A percentile compares a stretch with the other conserved stretches of the same genome.
phyloP scores from a whole-genome alignment of 92 coral and sea anemone genomes.

The Umimayanthus chanpuru region DNA sequence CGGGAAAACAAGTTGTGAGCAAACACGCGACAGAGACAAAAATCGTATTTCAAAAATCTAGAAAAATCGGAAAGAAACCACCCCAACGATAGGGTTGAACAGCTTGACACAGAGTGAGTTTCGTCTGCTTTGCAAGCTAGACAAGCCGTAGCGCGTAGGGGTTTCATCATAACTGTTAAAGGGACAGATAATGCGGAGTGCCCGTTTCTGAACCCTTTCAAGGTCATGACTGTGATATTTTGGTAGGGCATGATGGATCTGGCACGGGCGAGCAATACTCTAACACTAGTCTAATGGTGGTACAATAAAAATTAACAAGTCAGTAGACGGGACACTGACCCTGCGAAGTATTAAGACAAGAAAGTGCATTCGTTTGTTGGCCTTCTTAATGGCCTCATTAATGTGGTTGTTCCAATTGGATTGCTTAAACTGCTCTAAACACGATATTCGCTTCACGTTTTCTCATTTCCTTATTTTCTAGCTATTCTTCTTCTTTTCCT shows the following conservation, averaged over 20 bases:
- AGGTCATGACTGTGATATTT: neutral
- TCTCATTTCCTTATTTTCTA: no score
- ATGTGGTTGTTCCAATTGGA: no score
- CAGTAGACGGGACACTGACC: neutral
- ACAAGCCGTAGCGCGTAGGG: neutral
- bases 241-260: neutral
- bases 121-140: slow-evolving; percentile 3
- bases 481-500: no score
- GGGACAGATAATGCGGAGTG: neutral
- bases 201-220: no score
- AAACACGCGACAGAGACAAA: neutral
- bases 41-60: neutral
- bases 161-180: neutral
- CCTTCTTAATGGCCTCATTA: no score
- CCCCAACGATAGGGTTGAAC: no score
- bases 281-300: neutral
- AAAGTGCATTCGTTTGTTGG: no score
- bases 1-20: neutral
- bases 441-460: no score
- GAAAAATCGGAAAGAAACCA: neutral
- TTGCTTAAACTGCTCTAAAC: no score
- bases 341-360: no score
- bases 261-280: neutral
- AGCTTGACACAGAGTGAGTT: neutral
- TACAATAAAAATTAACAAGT: no score